Evolutionary conservation across 2,797 vertebrate genomes (phyloP).

Genomic region (Trichosurus vulpecula): DNA sequence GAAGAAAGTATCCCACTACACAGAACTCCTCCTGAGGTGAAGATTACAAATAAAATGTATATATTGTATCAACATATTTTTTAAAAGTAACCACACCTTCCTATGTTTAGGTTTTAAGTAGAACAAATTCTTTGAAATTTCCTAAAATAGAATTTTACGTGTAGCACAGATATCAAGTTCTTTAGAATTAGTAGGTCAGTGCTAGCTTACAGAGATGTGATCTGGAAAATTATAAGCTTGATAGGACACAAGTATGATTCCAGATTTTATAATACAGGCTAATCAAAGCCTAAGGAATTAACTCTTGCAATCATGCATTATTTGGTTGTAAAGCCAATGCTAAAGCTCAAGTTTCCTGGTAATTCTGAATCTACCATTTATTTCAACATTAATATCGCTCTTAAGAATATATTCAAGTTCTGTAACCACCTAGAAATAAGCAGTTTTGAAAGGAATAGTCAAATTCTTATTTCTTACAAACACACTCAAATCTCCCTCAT

Average conservation of each 20-base stretch:
- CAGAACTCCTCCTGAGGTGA: constrained; percentile 24
- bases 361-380: constrained; percentile 37
- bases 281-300: constrained; percentile 15
- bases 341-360: constrained; percentile 20
- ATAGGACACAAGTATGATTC: not conserved
- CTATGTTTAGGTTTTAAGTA: not conserved
- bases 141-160: constrained; percentile 16
- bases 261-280: not conserved
- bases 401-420: constrained; percentile 30
- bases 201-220: not conserved
- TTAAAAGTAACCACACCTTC: not conserved
- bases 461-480: not conserved
- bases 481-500: not conserved
- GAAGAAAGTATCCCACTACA: constrained; percentile 25
- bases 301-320: not conserved
- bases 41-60: constrained; percentile 32
- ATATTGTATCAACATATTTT: constrained; percentile 28
- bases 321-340: constrained; percentile 10
- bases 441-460: not conserved
- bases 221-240: not conserved
- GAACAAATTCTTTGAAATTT: not conserved
- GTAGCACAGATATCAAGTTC: not conserved
- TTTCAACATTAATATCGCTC: constrained; percentile 3
- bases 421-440: constrained; percentile 34
- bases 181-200: not conserved